phyloP scores from a whole-genome alignment of 2,888 invertebrate species.

The Netelia inedita region DNA sequence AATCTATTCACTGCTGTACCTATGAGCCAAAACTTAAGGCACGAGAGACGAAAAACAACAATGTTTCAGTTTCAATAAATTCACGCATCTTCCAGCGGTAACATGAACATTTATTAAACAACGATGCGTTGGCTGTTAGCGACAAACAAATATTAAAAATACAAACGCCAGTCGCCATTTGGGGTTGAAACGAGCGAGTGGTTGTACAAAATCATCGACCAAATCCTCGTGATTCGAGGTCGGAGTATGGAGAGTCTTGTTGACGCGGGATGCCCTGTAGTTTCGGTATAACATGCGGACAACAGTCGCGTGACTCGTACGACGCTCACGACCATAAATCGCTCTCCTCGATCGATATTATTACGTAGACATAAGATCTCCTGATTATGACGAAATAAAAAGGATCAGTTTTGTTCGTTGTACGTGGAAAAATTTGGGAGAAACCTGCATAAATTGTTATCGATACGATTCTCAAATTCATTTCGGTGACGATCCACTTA shows the following conservation, averaged over 20 bases:
- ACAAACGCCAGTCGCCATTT: background rate
- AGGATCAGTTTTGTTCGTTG: background rate
- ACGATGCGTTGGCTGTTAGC: too few species aligned
- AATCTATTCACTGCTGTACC: background rate
- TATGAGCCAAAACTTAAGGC: too few species aligned
- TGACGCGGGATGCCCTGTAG: background rate
- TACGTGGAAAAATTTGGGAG: too few species aligned
- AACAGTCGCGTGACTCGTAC: background rate
- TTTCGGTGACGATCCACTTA: too few species aligned
- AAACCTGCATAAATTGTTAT: too few species aligned
- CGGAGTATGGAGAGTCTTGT: background rate
- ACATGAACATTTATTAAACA: too few species aligned
- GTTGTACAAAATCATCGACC: background rate
- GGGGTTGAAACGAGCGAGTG: background rate
- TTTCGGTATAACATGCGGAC: background rate
- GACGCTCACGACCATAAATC: constrained; percentile 27
- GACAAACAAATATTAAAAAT: background rate
- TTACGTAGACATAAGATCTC: background rate
- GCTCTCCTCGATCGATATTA: constrained; percentile 35
- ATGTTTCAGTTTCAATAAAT: too few species aligned
- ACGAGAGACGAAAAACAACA: too few species aligned
- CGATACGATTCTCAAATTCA: too few species aligned
- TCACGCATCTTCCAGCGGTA: too few species aligned
- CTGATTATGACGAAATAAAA: background rate
- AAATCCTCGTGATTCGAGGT: background rate